phyloP scores from a whole-genome alignment of 2,113 vertebrate genomes.

The Orientallactaga bullata region DNA sequence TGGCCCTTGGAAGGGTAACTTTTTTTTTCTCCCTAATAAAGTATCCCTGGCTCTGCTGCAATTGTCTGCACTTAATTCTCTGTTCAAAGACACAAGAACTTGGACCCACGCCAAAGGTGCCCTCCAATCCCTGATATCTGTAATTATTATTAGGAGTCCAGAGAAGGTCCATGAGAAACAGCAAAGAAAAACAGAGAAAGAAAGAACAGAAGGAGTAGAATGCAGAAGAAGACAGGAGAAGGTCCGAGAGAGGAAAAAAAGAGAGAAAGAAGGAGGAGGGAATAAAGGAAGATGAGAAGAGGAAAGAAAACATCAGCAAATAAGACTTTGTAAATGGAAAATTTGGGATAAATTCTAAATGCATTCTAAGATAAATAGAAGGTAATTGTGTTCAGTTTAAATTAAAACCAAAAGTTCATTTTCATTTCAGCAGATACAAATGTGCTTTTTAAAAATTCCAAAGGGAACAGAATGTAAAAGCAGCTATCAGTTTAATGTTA shows the following conservation, averaged over 20 bases:
- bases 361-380: conserved; percentile 37
- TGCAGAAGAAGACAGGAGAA: background rate
- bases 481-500: background rate
- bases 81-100: background rate
- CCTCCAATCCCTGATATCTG: background rate
- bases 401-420: conserved; percentile 51
- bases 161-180: background rate
- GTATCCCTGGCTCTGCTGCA: background rate
- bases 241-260: background rate
- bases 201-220: background rate
- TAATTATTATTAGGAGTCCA: background rate
- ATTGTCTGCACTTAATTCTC: background rate
- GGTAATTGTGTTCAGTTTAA: conserved; percentile 23
- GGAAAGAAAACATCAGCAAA: background rate
- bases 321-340: background rate
- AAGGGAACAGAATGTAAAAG: conserved; percentile 26
- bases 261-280: background rate
- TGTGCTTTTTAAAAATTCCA: conserved; percentile 4
- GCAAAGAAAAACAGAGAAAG: fast-evolving
- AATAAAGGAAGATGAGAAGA: background rate
- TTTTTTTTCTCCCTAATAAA: background rate
- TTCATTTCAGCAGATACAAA: conserved; percentile 40
- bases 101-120: background rate
- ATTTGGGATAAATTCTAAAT: background rate
- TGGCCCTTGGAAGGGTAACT: background rate